Evolutionary conservation across 2,888 invertebrate species (phyloP).

Genomic region (Theretra japonica): DNA sequence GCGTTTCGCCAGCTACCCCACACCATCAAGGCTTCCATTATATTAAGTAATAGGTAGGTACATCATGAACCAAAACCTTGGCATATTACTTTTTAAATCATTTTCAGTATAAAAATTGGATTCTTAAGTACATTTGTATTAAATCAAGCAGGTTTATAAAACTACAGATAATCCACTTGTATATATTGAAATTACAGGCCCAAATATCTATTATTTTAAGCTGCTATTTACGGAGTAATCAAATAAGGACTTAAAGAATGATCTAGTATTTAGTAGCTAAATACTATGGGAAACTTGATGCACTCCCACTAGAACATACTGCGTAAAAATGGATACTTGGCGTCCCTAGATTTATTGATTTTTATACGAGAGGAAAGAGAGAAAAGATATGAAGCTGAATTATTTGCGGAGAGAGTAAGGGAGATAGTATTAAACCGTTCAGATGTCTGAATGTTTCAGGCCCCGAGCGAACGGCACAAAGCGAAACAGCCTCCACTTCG

Average conservation of each 20-base stretch:
- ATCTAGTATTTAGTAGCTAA: background rate
- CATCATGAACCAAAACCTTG: too few species aligned
- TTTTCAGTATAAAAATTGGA: too few species aligned
- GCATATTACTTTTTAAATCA: too few species aligned
- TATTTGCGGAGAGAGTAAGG: background rate
- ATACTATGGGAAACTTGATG: background rate
- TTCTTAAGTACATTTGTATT: too few species aligned
- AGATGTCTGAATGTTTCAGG: background rate
- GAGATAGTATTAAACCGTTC: background rate
- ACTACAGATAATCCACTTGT: too few species aligned
- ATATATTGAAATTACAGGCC: too few species aligned
- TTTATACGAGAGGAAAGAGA: background rate
- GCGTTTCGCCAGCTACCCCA: background rate
- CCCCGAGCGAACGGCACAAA: background rate
- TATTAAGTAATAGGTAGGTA: too few species aligned
- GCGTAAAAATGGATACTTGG: background rate
- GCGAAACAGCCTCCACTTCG: background rate
- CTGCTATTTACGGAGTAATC: too few species aligned
- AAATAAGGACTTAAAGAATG: too few species aligned
- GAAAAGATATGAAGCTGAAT: background rate
- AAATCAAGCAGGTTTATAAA: too few species aligned
- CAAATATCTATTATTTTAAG: too few species aligned
- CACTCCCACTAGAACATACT: background rate
- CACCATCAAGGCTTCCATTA: background rate
- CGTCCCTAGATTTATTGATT: conserved; percentile 1